These are phyloP conservation scores for Poicephalus gulielmi DNA, from an alignment of 2,113 vertebrate species.

Conservation along the genomic window DNA sequence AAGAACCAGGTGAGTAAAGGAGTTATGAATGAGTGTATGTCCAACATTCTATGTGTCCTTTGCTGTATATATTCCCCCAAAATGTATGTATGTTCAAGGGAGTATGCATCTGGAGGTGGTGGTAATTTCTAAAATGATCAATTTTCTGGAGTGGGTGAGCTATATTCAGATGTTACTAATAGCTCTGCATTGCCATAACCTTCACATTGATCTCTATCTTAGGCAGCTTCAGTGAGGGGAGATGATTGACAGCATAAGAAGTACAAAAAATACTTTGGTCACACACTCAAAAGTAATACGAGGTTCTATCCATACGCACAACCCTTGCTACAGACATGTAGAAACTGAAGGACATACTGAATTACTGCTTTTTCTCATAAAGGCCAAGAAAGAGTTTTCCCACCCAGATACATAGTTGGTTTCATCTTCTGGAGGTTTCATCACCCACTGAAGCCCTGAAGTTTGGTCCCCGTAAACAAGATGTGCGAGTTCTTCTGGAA, in stretches of 20 bases:
- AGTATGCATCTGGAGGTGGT: background rate
- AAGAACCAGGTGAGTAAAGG: background rate
- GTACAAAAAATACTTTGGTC: background rate
- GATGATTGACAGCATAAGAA: background rate
- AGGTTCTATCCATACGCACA: background rate
- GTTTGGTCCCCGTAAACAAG: background rate
- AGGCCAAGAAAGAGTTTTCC: background rate
- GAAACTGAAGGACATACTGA: background rate
- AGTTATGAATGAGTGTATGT: background rate
- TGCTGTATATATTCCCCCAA: background rate
- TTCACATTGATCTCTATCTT: background rate
- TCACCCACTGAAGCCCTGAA: background rate
- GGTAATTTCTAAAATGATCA: background rate
- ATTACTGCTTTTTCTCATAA: background rate
- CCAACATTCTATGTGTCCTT: background rate
- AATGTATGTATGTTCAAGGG: background rate
- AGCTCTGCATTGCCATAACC: background rate
- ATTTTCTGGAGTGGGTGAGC: background rate
- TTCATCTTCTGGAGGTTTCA: background rate
- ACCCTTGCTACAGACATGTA: background rate
- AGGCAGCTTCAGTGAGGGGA: background rate
- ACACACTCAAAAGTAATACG: background rate
- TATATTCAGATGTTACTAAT: background rate
- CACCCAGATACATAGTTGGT: background rate
- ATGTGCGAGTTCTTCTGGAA: background rate